phyloP scores from a whole-genome alignment of 2,113 vertebrate species.

The Struthio camelus region DNA sequence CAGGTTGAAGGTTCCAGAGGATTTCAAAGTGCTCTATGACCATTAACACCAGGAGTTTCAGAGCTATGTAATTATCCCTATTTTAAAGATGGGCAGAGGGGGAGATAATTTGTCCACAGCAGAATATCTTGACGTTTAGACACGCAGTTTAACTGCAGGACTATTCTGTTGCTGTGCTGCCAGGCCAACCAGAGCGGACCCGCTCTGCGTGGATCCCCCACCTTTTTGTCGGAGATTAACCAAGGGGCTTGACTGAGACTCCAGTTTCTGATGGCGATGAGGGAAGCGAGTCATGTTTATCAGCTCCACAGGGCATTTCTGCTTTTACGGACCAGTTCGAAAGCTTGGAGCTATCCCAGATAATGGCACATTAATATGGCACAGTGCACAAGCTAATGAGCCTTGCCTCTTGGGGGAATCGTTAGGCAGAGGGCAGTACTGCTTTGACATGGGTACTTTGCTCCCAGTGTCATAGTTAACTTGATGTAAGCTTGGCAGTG shows the following conservation, averaged over 20 bases:
- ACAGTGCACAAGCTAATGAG: constrained; percentile 37
- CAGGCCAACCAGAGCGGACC: not conserved
- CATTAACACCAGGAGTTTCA: not conserved
- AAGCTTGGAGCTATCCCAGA: not conserved
- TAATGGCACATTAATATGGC: constrained; percentile 33
- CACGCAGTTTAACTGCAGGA: not conserved
- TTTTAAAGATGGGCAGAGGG: not conserved
- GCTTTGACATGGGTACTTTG: constrained; percentile 17
- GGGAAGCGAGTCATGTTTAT: not conserved
- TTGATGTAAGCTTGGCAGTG: not conserved
- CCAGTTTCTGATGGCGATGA: not conserved
- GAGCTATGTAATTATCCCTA: not conserved
- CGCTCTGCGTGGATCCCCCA: not conserved
- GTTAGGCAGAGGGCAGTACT: constrained; percentile 32
- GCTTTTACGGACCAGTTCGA: not conserved
- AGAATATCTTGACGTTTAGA: not conserved
- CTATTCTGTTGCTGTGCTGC: not conserved
- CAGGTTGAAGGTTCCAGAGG: not conserved
- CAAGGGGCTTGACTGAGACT: not conserved
- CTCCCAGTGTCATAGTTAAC: constrained; percentile 11
- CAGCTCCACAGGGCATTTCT: not conserved
- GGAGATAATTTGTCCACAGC: not conserved
- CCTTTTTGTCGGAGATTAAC: not conserved
- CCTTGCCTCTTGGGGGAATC: constrained; percentile 30
- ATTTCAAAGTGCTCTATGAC: not conserved